Evolutionary conservation across 2,797 vertebrate genomes (phyloP), one percentile per base, ranked within the genome.

Genomic region (Lutjanus argentimaculatus): DNA sequence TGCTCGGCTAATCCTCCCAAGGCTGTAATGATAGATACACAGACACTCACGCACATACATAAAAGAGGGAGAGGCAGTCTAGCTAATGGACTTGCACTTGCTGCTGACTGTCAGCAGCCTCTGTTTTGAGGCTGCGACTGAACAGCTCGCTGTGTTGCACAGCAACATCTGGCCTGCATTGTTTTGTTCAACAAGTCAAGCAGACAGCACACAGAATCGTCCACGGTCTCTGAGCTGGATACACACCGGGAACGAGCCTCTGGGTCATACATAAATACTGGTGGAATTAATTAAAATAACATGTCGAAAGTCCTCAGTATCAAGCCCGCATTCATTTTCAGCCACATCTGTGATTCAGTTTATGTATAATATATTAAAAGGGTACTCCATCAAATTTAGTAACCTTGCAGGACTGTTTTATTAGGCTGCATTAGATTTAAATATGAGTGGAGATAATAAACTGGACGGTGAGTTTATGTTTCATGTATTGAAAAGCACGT

Each of bases 1-100:
- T 91, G 80, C 86, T 72, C 57, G 2, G 65, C 74, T 92, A 91
- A 92, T 93, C 92, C 89, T 86, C 85, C 88, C 80, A 79, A 72
- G 83, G 83, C 84, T 90, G 89, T 83, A 85, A 88, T 91, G 85
- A 86, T 85, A 86, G 79, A 89, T 79, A 75, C 78, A 72, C 80
- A 66, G 42, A 73, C 67, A 16, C 61, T 25, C 15, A 8, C 73
- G 69, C 68, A 66, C 79, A 85, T n/a, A 62, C 64, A 84, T 78
- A 82, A 84, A 78, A 75, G 67, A 77, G 74, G 67, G 71, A 84
- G 88, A 80, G 74, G 85, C 85, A 76, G 81, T 49, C 56, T 15
- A 42, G 56, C 84, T 87, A 83, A 90, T 87, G 86, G 83, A 86
- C 72, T 67, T 52, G 58, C 82, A 64, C 67, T 82, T 49, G 84